Conservation (phyloP, 2,797 vertebrate genomes). For the Halcyon badia region DNA sequence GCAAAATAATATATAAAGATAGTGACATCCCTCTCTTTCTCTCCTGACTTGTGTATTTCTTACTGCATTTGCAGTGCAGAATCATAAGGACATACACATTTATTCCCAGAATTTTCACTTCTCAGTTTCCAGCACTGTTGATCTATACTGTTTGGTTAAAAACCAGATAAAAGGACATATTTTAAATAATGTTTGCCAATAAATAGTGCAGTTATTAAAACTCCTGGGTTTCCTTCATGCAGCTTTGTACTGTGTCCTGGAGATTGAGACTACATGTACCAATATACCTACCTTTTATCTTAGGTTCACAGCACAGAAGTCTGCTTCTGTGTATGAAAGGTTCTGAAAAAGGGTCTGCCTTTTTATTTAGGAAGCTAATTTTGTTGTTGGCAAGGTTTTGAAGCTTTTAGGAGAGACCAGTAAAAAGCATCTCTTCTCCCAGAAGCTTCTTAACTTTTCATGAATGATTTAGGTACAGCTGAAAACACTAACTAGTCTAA, state of each 20-base stretch:
- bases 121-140: background rate
- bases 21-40: background rate
- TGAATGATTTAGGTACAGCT: background rate
- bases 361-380: background rate
- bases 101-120: background rate
- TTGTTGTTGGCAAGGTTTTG: background rate
- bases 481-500: background rate
- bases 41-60: background rate
- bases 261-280: background rate
- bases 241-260: background rate
- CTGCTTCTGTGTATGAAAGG: background rate
- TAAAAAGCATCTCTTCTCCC: background rate
- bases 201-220: background rate
- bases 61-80: background rate
- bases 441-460: background rate
- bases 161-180: background rate
- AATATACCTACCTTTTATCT: background rate
- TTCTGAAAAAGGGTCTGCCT: background rate
- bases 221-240: background rate
- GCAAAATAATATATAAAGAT: background rate
- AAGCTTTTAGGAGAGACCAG: background rate
- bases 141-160: background rate
- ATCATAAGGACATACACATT: background rate
- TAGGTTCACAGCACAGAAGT: background rate
- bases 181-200: background rate